Evolutionary conservation across 2,113 vertebrate genomes (phyloP).

Genomic region (Prunella fulvescens): DNA sequence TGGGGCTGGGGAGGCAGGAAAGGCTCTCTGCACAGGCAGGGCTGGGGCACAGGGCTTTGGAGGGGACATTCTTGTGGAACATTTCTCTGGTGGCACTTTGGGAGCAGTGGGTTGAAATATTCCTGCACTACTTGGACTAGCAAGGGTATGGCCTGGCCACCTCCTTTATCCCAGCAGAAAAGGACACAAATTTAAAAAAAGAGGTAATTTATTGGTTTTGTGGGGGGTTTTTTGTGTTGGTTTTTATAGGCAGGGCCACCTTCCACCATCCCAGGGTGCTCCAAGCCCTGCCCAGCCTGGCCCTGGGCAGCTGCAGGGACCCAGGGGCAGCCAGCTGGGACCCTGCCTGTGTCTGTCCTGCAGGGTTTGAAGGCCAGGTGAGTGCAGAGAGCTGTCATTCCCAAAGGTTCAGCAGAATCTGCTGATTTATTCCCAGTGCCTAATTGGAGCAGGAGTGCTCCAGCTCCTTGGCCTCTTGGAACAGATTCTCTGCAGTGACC

Average conservation of each 20-base stretch:
- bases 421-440: neutral
- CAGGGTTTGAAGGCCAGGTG: neutral
- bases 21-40: neutral
- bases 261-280: fast-evolving
- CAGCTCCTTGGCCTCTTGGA: neutral
- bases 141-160: neutral
- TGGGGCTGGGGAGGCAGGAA: neutral
- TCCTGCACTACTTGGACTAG: neutral
- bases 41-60: neutral
- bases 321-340: neutral
- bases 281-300: neutral
- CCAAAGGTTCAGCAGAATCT: neutral
- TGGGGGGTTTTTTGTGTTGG: fast-evolving
- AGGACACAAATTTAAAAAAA: neutral
- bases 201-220: neutral
- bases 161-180: neutral
- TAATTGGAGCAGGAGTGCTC: neutral
- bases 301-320: neutral
- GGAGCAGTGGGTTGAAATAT: neutral
- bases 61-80: fast-evolving
- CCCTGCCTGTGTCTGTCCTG: neutral
- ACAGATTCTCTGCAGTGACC: neutral
- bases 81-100: fast-evolving
- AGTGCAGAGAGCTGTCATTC: neutral
- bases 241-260: neutral